Evolutionary conservation across 1,140 invertebrate genomes (phyloP), one percentile per base, ranked within the genome.

Genomic region (Cyclargus thomasi): DNA sequence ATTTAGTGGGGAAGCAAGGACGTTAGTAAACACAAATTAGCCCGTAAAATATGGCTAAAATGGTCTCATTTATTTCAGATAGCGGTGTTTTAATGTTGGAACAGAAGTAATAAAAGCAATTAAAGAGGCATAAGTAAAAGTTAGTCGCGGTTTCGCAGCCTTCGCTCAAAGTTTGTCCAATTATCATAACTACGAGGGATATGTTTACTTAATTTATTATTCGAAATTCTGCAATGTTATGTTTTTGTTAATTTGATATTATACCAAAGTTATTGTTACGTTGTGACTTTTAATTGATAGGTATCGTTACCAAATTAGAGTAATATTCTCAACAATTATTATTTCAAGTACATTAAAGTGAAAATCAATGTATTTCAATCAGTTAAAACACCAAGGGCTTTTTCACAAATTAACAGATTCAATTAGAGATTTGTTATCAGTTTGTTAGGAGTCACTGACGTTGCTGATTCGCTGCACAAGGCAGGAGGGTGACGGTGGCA

Each of bases 111-210:
- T 82, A 85, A 79, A 79, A 79, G 80, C 79, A 77, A 83, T 85
- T 85, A 85, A 72, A 74, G 76, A 69, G 72, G 73, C 77, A 80
- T 80, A 85, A 82, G 80, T 85, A 81, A 83, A 80, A 85, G 80
- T 85, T 82, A 71, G 80, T 74, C 70, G 64, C 67, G 67, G 73
- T 73, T 75, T 21, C 77, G 69, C 80, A 82, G 78, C 79, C 79
- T 79, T 71, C 71, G 76, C 70, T 62, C 70, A 67, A 73, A 85
- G 73, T 83, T 83, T 74, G 71, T 70, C 74, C 79, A 82, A 79
- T 85, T 82, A 81, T 47, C 4, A 8, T 74, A 74, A 73, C 67
- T 79, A 73, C 63, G 70, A 67, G 68, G 29, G 36, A 55, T 62
- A 69, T 53, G 65, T 53, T 64, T 47, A 39, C 63, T 59, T 59